phyloP scores from a whole-genome alignment of 2,797 vertebrate species.

The Halcyon chelicuti region DNA sequence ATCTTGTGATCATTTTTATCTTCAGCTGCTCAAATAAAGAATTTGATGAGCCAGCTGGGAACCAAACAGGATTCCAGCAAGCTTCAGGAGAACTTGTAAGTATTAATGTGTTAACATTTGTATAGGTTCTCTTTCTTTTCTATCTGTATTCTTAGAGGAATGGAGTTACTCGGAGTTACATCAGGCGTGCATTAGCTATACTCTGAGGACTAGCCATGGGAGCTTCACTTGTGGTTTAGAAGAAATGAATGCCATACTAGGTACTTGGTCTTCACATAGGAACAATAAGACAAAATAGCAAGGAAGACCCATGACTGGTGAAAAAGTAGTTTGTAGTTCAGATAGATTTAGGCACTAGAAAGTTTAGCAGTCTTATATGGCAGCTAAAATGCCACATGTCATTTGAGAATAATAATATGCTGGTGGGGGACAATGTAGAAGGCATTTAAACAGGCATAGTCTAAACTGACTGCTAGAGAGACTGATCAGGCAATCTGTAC shows the following conservation, averaged over 20 bases:
- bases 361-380: not conserved
- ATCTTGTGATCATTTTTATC: slow-evolving; percentile 25
- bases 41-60: slow-evolving; percentile 92
- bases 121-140: not conserved
- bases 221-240: not conserved
- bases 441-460: not conserved
- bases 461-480: not conserved
- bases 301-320: not conserved
- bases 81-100: slow-evolving; percentile 93
- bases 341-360: not conserved
- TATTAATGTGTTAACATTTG: slow-evolving; percentile 16
- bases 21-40: slow-evolving; percentile 93
- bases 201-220: not conserved
- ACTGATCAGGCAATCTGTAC: not conserved
- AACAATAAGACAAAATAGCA: not conserved
- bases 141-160: not conserved
- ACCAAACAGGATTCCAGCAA: slow-evolving; percentile 92
- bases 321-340: not conserved
- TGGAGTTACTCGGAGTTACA: not conserved
- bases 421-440: not conserved
- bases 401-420: not conserved
- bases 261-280: not conserved
- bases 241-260: not conserved
- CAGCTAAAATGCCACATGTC: not conserved
- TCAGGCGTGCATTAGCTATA: not conserved